These are phyloP conservation scores for Diarsia brunnea DNA, from an alignment of 2,888 invertebrate species.

Conservation along the genomic window DNA sequence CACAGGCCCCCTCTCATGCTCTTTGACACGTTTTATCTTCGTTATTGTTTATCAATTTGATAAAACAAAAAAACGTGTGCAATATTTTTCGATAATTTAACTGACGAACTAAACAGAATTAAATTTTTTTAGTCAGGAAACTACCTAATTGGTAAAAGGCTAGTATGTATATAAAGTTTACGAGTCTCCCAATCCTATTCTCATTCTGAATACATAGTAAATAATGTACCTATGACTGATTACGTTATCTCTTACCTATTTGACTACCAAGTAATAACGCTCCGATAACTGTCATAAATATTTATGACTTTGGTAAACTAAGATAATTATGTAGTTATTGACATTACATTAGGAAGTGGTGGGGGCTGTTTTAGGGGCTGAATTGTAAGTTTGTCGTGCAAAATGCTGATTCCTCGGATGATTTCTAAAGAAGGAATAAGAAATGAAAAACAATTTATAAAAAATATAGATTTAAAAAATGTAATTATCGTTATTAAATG, in stretches of 20 bases:
- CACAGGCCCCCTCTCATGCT: too few relatives aligned
- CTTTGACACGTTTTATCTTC: too few relatives aligned
- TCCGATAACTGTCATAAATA: constrained; percentile 32
- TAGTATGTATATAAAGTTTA: too few relatives aligned
- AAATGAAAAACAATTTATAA: too few relatives aligned
- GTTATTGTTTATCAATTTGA: too few relatives aligned
- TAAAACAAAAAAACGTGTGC: too few relatives aligned
- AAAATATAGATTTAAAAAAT: too few relatives aligned
- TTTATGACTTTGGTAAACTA: constrained; percentile 40
- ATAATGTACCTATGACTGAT: constrained; percentile 19
- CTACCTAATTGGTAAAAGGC: too few relatives aligned
- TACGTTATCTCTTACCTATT: constrained; percentile 30
- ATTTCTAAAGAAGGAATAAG: background rate
- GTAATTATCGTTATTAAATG: background rate
- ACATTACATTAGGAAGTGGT: background rate
- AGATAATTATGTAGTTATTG: constrained; percentile 11
- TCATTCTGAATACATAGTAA: constrained; percentile 15
- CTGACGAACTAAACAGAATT: too few relatives aligned
- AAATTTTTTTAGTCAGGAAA: too few relatives aligned
- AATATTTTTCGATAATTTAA: too few relatives aligned
- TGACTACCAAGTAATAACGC: constrained; percentile 28
- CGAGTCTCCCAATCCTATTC: background rate
- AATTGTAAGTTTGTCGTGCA: background rate
- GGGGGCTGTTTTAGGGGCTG: background rate
- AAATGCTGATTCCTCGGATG: background rate